Percentiles rank a stretch among this genome's conserved stretches.
These are phyloP conservation scores for Thelaira solivaga DNA, from an alignment of 2,888 invertebrate species.

Conservation along the genomic window DNA sequence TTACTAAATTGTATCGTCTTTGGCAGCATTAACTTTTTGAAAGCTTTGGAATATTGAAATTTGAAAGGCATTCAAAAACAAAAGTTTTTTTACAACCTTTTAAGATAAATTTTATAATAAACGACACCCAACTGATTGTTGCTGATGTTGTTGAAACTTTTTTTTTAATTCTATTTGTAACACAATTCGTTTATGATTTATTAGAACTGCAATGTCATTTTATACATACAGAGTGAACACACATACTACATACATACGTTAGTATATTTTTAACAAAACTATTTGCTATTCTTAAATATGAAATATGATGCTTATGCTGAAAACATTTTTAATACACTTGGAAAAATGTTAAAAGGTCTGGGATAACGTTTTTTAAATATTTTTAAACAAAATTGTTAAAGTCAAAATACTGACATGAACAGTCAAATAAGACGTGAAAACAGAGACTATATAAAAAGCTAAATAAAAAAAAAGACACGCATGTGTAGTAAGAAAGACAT, in stretches of 20 bases:
- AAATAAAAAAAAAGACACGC: too few relatives aligned
- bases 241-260: too few relatives aligned
- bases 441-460: too few relatives aligned
- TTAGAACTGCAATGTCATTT: slow-evolving; percentile 49
- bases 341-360: neutral
- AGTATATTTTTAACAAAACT: slow-evolving; percentile 23
- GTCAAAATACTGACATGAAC: too few relatives aligned
- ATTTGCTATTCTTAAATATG: slow-evolving; percentile 20
- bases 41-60: slow-evolving; percentile 13
- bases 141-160: slow-evolving; percentile 25
- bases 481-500: too few relatives aligned
- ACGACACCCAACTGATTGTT: slow-evolving; percentile 6
- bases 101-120: neutral
- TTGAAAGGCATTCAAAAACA: neutral
- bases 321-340: slow-evolving; percentile 17
- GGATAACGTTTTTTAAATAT: too few relatives aligned
- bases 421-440: too few relatives aligned
- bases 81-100: neutral
- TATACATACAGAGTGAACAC: slow-evolving; percentile 32
- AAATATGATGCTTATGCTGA: slow-evolving; percentile 23
- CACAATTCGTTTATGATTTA: slow-evolving; percentile 54
- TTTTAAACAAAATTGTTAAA: too few relatives aligned
- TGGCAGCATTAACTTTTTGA: neutral
- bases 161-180: slow-evolving; percentile 9
- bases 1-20: slow-evolving; percentile 6